Base-by-base conservation (phyloP, 2,888 invertebrate species). In the Drosophila subquinaria region DNA sequence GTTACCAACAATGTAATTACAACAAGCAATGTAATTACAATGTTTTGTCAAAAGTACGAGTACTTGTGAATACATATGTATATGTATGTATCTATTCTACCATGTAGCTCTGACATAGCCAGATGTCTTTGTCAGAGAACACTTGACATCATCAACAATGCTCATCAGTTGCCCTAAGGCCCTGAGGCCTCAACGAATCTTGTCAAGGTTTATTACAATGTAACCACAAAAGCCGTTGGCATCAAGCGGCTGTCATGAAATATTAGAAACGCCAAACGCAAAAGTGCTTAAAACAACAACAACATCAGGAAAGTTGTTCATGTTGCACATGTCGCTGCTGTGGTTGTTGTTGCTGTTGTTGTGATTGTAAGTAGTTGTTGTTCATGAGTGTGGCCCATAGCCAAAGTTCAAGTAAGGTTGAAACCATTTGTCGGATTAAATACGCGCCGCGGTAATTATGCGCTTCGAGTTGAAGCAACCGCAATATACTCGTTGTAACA, bases 361-460 rank as follows among this genome's bases (percentile, higher is more conserved):
- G 35, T 20, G 27, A 27, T 36, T n/a, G 48, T 27, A 11, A 33
- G 73, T 36, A 40, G 66, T 11, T 50, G 40, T 33, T 11, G 48
- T 43, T 62, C 27, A 27, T 27, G 27, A 45, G 77, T 75, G 80
- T 79, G 79, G 88, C 72, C 86, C 79, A 74, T 73, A 85, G 90
- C 63, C 89, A 86, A 88, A 90, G 86, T 86, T 90, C 86, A 86
- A 89, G 88, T 88, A 90, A 86, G 90, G 86, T 86, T 86, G 86
- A 88, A 86, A 82, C 88, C 90, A 86, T 86, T 86, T 86, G 86
- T 86, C 86, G 86, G 88, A 86, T 86, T 86, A 86, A 86, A 86
- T 90, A 90, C 89, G 89, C 86, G 90, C 89, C 79, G 88, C 88
- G 90, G 90, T 90, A 86, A 86, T 90, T 90, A 90, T 86, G 86